phyloP scores from a whole-genome alignment of 2,113 vertebrate genomes.

The Clupea harengus region DNA sequence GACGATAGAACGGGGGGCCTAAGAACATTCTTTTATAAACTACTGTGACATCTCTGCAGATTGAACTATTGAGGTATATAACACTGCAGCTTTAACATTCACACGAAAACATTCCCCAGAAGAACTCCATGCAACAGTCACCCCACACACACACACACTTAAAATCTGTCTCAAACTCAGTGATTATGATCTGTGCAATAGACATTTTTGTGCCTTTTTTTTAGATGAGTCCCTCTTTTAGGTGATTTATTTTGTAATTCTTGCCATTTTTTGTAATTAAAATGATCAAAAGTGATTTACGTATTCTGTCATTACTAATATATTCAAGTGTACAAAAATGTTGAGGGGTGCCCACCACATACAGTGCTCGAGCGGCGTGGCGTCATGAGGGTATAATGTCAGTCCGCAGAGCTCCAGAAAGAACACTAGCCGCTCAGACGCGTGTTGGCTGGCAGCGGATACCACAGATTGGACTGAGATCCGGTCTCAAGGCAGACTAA shows the following conservation, averaged over 20 bases:
- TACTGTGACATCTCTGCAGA: neutral
- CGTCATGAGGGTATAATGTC: too few relatives aligned
- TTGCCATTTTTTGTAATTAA: neutral
- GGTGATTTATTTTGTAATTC: neutral
- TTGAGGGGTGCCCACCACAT: neutral
- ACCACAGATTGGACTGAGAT: neutral
- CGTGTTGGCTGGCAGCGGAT: neutral
- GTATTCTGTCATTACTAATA: neutral
- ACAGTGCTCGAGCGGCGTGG: too few relatives aligned
- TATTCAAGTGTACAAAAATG: neutral
- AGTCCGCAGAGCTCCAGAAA: too few relatives aligned
- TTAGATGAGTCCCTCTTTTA: neutral
- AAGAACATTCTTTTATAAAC: neutral
- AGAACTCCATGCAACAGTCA: too few relatives aligned
- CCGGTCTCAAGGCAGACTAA: neutral
- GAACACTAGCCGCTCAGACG: neutral
- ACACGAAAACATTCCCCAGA: neutral
- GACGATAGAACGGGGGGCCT: neutral
- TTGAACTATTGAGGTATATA: neutral
- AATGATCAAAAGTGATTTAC: neutral
- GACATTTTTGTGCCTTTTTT: neutral
- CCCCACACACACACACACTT: neutral
- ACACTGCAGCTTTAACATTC: neutral
- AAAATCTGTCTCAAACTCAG: neutral
- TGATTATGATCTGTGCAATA: conserved; percentile 9